Conservation (phyloP, 2,113 vertebrate genomes). For the Microtus oregoni region DNA sequence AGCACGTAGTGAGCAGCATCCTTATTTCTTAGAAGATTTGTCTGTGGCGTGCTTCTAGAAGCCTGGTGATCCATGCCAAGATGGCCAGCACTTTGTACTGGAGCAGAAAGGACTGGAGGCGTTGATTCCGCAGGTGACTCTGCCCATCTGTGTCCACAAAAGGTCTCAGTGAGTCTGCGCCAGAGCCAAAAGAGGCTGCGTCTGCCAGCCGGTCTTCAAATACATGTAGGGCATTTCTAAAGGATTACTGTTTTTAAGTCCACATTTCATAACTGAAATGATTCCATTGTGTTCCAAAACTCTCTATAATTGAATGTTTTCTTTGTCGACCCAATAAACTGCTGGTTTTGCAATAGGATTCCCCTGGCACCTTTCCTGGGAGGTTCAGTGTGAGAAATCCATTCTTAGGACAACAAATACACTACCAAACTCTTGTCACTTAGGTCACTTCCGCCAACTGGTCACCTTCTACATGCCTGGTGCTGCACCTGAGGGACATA, state of each 20-base stretch:
- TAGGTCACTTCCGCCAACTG: neutral
- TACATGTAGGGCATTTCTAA: conserved; percentile 44
- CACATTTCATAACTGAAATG: conserved; percentile 75
- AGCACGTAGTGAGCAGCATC: fast-evolving
- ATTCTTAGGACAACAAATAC: conserved; percentile 7
- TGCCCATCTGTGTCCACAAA: neutral
- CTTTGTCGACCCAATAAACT: conserved; percentile 78
- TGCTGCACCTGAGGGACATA: neutral
- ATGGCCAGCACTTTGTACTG: neutral
- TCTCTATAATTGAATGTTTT: conserved; percentile 78
- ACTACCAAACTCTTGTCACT: neutral
- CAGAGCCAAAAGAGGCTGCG: neutral
- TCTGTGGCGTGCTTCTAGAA: neutral
- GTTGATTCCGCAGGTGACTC: neutral
- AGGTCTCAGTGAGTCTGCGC: neutral
- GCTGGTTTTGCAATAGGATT: conserved; percentile 78
- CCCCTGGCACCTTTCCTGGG: conserved; percentile 77
- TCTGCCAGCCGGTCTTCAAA: conserved; percentile 24
- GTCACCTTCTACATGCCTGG: neutral
- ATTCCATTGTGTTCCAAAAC: conserved; percentile 75
- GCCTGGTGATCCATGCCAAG: no score
- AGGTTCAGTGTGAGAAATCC: conserved; percentile 58
- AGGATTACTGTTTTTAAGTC: conserved; percentile 63
- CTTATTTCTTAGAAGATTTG: neutral
- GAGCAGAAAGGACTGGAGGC: neutral